Percentiles rank a stretch among this genome's conserved stretches.
phyloP scores from a whole-genome alignment of 2,888 invertebrate genomes.

The Allolobophora icterica region DNA sequence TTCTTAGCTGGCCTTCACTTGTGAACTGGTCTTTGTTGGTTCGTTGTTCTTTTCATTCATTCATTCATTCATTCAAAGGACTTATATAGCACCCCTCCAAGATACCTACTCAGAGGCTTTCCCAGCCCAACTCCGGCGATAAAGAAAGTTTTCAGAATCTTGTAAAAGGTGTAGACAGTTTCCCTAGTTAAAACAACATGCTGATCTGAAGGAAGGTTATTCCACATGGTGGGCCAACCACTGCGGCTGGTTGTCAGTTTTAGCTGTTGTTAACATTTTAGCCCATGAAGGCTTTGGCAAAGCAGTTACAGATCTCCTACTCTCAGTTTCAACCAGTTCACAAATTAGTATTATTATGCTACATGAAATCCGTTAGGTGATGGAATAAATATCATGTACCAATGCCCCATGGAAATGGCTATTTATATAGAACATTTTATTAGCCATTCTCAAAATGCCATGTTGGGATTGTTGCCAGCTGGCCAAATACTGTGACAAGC shows the following conservation, averaged over 20 bases:
- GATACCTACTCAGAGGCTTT: too few species aligned
- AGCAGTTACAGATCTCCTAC: background rate
- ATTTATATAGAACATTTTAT: background rate
- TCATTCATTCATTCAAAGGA: too few species aligned
- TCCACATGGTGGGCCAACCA: too few species aligned
- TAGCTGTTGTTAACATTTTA: background rate
- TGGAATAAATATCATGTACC: background rate
- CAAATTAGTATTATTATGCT: background rate
- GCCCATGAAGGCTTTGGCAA: background rate
- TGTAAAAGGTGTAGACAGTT: too few species aligned
- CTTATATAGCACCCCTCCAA: too few species aligned
- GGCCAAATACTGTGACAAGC: constrained; percentile 86
- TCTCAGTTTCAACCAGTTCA: background rate
- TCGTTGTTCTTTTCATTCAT: too few species aligned
- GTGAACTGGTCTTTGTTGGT: background rate
- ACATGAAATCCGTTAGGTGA: background rate
- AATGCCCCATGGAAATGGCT: background rate
- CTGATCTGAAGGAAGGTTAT: too few species aligned
- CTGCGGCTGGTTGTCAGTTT: background rate
- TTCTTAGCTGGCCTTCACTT: background rate
- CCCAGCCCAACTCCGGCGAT: too few species aligned
- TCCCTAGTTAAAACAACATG: too few species aligned
- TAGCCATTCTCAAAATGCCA: background rate
- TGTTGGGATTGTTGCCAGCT: constrained; percentile 61
- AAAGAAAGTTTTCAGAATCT: too few species aligned